Conservation (phyloP, 2,797 vertebrate species). For the Lepus townsendii region DNA sequence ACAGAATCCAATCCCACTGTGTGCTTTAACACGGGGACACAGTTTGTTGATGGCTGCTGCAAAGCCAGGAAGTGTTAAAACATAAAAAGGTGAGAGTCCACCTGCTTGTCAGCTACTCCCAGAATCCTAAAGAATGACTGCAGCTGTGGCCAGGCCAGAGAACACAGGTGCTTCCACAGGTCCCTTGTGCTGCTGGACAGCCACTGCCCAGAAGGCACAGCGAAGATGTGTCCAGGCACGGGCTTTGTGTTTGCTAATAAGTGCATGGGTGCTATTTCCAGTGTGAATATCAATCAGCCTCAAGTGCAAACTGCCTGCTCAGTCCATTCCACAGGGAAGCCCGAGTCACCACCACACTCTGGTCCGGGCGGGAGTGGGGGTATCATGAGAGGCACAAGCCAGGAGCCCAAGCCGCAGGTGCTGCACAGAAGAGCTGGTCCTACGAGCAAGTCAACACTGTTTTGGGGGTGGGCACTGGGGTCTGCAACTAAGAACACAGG, state of each 20-base stretch:
- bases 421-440: not conserved
- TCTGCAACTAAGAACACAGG: too few relatives aligned
- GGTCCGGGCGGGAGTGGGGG: not conserved
- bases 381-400: not conserved
- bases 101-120: not conserved
- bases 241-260: conserved; percentile 67
- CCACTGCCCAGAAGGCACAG: conserved; percentile 32
- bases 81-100: conserved; percentile 40
- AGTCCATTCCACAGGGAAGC: conserved; percentile 75
- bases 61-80: conserved; percentile 29
- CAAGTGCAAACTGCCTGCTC: conserved; percentile 79
- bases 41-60: not conserved
- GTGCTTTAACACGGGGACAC: not conserved
- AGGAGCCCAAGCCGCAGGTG: not conserved
- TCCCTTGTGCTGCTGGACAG: not conserved
- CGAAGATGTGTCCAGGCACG: not conserved
- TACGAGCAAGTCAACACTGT: not conserved
- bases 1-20: not conserved
- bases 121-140: conserved; percentile 12
- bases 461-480: not conserved
- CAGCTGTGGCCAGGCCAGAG: not conserved
- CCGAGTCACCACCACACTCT: conserved; percentile 39
- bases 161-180: not conserved
- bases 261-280: conserved; percentile 72
- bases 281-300: conserved; percentile 74